Evolutionary conservation across 2,113 vertebrate genomes (phyloP), one percentile per base, ranked within the genome.

Genomic region (Hippocampus comes): DNA sequence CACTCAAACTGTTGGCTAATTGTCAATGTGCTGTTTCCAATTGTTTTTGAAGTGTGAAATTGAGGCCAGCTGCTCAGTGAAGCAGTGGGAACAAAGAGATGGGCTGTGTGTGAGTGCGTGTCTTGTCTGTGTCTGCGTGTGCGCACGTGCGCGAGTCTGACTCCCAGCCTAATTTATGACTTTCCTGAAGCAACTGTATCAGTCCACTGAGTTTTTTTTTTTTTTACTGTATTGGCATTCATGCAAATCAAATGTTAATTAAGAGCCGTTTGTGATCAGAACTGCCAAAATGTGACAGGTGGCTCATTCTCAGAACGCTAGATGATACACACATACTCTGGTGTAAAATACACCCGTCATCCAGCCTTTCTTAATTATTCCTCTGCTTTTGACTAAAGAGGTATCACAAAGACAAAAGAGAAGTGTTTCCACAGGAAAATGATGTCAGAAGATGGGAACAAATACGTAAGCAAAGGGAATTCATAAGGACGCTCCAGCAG

Each of bases 21-120:
- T 72, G 75, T 71, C 72, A 72, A 48, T 82, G 73, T 71, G 76
- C 78, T 83, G 72, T 81, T 87, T 60, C 71, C 57, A 55, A 51
- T 55, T 80, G 75, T 78, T 88, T 86, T 79, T 85, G 82, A 85
- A 83, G 81, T 83, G 81, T 86, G 74, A 88, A 88, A 90, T 89
- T 80, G 76, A 84, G 77, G 78, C 89, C 88, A 90, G 89, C 89
- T 88, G 88, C 71, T 88, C 77, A 76, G 81, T 84, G 75, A 83
- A 79, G 66, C 73, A 82, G 67, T 84, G 79, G 82, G 74, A 87
- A 83, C 38, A 64, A 76, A 73, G 51, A 68, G 53, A 76, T 49
- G 23, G 27, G 75, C 43, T 17, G 25, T 67, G 66, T 74, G 60
- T 71, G 63, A 61, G 66, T 71, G 70, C 43, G 55, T 60, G 2